Evolutionary conservation across 2,888 invertebrate genomes (phyloP), one percentile per base, ranked within the genome.

Genomic region (Rhabditophanes sp.): DNA sequence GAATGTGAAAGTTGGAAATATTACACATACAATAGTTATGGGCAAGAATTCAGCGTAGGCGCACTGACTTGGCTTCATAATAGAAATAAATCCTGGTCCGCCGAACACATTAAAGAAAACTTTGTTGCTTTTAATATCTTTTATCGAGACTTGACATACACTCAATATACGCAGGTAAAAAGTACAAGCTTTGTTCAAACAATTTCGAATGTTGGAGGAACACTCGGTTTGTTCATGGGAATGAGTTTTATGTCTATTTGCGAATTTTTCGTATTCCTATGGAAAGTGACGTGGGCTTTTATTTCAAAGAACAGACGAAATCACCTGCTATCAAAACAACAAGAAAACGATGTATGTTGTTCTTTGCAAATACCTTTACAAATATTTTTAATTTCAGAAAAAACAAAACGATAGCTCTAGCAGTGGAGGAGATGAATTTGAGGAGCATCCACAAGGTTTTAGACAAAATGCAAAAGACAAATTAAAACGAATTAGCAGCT

Each of bases 201-300:
- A n/a, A n/a, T n/a, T n/a, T n/a, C n/a, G n/a, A 54, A 60, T 44
- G 58, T 62, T 35, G 62, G 62, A 15, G 62, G 62, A 4, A 63
- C 57, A 32, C 56, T 62, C 57, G 62, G 62, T 6, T 42, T 62
- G 40, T 63, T 58, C 34, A 35, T 62, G 35, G 62, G 62, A 11
- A 59, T 62, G 54, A 49, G 49, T 8, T 39, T 64, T n/a, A 41
- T 62, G 19, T 57, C 60, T 1, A 38, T 57, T 19, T 44, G 47
- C n/a, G 62, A 62, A 31, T 40, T 58, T 5, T 35, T 47, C 26
- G 45, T 61, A n/a, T 61, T 40, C 41, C 37, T 61, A 22, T 42
- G 43, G 12, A 61, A 61, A 41, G 35, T 57, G 17, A 42, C 44
- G 18, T 61, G 61, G 61, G 41, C 60, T n/a, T 47, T 44, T 20